A percentile compares a stretch with the other conserved stretches of the same genome.
phyloP scores from a whole-genome alignment of 2,888 invertebrate species.

The Brachyptera risi region DNA sequence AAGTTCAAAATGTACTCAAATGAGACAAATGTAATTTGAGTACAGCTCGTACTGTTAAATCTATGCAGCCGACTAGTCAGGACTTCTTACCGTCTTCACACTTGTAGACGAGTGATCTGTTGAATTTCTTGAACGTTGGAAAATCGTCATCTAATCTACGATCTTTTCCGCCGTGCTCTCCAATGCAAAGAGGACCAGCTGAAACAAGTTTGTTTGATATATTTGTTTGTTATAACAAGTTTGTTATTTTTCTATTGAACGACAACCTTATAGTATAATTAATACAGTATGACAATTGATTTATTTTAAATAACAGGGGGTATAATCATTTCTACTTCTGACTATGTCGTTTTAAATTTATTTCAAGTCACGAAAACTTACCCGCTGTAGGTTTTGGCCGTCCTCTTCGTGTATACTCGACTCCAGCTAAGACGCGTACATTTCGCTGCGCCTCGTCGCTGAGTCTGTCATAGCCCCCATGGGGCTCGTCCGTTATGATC shows the following conservation, averaged over 20 bases:
- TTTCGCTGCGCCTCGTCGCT: conserved; percentile 65
- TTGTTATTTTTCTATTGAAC: too few species aligned
- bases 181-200: conserved; percentile 77
- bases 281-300: too few species aligned
- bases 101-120: conserved; percentile 64
- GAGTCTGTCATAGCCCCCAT: conserved; percentile 75
- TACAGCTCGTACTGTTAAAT: not conserved
- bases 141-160: conserved; percentile 74
- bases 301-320: too few species aligned
- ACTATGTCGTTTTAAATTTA: too few species aligned
- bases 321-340: too few species aligned
- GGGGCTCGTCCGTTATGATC: conserved; percentile 79
- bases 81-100: conserved; percentile 57
- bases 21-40: too few species aligned
- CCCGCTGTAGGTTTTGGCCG: conserved; percentile 73
- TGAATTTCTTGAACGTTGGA: conserved; percentile 76
- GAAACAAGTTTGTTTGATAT: too few species aligned
- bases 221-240: too few species aligned
- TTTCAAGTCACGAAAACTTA: too few species aligned
- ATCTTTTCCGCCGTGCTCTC: conserved; percentile 63
- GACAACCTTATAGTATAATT: too few species aligned
- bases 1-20: too few species aligned
- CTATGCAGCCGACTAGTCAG: not conserved
- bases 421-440: conserved; percentile 72
- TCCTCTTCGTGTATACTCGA: conserved; percentile 76